A percentile compares a stretch with the other conserved stretches of the same genome.
phyloP scores from a whole-genome alignment of 2,797 vertebrate species.

The Threskiornis aethiopicus region DNA sequence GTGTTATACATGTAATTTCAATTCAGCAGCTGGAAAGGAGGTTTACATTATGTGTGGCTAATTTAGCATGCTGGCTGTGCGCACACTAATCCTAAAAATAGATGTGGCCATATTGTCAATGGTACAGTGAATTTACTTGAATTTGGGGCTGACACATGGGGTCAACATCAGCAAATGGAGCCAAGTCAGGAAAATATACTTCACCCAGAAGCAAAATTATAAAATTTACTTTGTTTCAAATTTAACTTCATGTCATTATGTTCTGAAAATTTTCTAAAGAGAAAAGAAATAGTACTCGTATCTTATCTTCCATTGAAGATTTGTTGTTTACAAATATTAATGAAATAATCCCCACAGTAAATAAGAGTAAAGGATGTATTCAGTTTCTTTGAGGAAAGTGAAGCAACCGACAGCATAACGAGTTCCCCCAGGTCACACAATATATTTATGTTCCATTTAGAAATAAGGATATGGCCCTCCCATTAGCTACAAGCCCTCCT shows the following conservation, averaged over 20 bases:
- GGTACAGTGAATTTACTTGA: neutral
- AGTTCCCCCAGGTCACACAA: neutral
- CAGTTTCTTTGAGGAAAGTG: neutral
- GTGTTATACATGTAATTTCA: neutral
- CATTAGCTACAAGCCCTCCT: neutral
- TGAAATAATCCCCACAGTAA: neutral
- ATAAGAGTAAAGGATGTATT: neutral
- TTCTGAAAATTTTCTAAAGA: neutral
- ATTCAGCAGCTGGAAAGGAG: neutral
- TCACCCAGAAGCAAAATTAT: neutral
- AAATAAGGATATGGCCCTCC: neutral
- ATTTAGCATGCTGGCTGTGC: neutral
- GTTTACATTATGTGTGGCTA: neutral
- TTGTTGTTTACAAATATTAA: neutral
- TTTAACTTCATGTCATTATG: neutral
- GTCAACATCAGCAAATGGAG: neutral
- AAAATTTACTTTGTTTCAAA: neutral
- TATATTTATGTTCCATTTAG: neutral
- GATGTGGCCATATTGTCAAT: neutral
- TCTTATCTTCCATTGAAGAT: neutral
- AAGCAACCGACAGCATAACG: neutral
- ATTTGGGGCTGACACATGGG: neutral
- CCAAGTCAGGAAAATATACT: neutral
- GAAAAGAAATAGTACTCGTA: neutral
- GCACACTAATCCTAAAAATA: neutral